Base-by-base conservation (phyloP, 2,888 invertebrate species). In the Cataglyphis rosenhaueri region DNA sequence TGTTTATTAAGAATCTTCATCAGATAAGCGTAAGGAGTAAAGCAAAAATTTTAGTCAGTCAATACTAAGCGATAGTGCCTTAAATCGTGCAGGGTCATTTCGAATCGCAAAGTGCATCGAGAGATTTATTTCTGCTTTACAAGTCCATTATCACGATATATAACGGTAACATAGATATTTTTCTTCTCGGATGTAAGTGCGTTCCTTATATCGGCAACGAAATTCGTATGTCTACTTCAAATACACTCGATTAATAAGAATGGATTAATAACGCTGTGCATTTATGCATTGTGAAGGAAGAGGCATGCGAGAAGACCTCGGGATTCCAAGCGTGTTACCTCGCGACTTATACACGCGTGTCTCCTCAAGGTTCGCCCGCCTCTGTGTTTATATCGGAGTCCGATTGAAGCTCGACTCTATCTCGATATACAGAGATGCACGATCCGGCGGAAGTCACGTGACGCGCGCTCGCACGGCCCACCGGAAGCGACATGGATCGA, bases 371-470 rank as follows among this genome's bases (percentile, higher is more conserved):
- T 38, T 52, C 38, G 18, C 74, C 18, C 61, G 61, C 35, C 6
- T 48, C 21, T 25, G 52, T 38, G 52, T 38, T 32, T 32, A 62
- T 32, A 44, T 48, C 38, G 61, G 1, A 68, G 29, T 78, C 18
- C 18, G 48, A 48, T n/a, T 9, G 52, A 52, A 52, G n/a, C 52
- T 2, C 29, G 2, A 8, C 52, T 52, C n/a, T 8, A 52, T 1
- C 52, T 48, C 44, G 44, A 48, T 48, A 44, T 15, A 48, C 44
- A 18, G 48, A 5, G 18, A 48, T 48, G 6, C 83, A 82, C 86
- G 83, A 84, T 57, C 84, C 75, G 86, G 74, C 92, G 94, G 94
- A 94, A 93, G 92, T 94, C 93, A 94, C 94, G 94, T 93, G 93
- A 92, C 85, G 25, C 35, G 38, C 82, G 84, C 85, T 87, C 90